Evolutionary conservation across 2,113 vertebrate genomes (phyloP), one percentile per base, ranked within the genome.

Genomic region (Hydropotes inermis): DNA sequence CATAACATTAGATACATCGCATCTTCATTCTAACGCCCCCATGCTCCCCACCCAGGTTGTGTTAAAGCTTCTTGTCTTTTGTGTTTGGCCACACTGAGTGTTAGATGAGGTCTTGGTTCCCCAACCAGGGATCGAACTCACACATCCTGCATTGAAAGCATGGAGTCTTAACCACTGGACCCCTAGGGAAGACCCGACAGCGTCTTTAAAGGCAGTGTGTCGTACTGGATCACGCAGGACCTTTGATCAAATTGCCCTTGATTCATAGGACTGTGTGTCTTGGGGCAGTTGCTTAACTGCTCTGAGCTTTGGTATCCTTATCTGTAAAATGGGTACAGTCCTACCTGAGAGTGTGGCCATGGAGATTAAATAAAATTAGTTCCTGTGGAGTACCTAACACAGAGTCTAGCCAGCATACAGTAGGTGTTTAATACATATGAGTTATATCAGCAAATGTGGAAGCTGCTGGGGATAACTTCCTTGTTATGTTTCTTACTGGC

Each of bases 171-270:
- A 27, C 36, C 36, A 7, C 36, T 27, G 70, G 39, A 27, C 70
- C 36, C n/a, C 67, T n/a, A 70, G 67, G 67, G 67, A 39, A 70
- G 67, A 17, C 67, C 67, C 19, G 39, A 23, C 19, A 23, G n/a
- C 2, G 0, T 70, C 57, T 87, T 43, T 30, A 39, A 39, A 25
- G 33, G 6, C 13, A 2, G 15, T 1, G 19, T n/a, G 50, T 82
- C 1, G 0, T 12, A 39, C 57, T 14, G 58, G 76, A 57, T 45
- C 5, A 28, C 0, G 2, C 50, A 30, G 94, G 79, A 28, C 16
- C 14, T 76, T 78, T 45, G n/a, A 28, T 43, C 45, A 43, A 6
- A 6, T 23, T 8, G 47, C 21, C 61, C 61, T 85, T 81, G 61
- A 21, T 61, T 85, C 87, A 3, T 15, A 60, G 52, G 19, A 17